phyloP scores from a whole-genome alignment of 2,113 vertebrate species.

The Pheucticus melanocephalus region DNA sequence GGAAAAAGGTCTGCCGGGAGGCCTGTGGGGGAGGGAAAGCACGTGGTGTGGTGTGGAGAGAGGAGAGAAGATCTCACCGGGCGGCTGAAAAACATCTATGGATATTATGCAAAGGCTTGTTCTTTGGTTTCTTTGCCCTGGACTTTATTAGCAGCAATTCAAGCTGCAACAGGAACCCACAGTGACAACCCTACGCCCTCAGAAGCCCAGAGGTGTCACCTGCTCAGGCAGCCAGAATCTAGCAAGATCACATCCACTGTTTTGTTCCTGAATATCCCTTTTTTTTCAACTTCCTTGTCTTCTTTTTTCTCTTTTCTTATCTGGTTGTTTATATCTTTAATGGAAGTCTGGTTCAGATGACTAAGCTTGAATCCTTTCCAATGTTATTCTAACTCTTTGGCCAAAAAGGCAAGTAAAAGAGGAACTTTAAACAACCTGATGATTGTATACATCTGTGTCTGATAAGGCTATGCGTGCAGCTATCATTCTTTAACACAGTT shows the following conservation, averaged over 20 bases:
- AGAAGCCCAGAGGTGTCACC: neutral
- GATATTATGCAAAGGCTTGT: no score
- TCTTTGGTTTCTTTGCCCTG: no score
- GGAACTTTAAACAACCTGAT: conserved; percentile 5
- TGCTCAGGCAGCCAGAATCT: neutral
- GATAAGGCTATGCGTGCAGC: neutral
- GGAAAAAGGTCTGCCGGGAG: no score
- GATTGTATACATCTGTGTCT: neutral
- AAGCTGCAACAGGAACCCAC: no score
- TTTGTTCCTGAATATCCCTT: neutral
- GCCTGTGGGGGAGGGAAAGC: no score
- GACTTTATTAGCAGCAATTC: no score
- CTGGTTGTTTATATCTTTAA: neutral
- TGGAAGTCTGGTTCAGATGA: neutral
- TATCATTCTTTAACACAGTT: neutral
- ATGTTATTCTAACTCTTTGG: neutral
- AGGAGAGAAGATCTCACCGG: no score
- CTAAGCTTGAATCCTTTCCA: neutral
- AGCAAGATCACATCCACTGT: neutral
- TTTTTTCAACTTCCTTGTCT: neutral
- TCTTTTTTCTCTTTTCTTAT: neutral
- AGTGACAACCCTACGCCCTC: fast-evolving
- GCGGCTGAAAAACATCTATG: no score
- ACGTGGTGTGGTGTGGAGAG: no score
- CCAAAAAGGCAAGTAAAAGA: neutral